A percentile compares a stretch with the other conserved stretches of the same genome.
These are phyloP conservation scores for Melinaea marsaeus DNA, from an alignment of 2,888 invertebrate genomes.

Conservation along the genomic window DNA sequence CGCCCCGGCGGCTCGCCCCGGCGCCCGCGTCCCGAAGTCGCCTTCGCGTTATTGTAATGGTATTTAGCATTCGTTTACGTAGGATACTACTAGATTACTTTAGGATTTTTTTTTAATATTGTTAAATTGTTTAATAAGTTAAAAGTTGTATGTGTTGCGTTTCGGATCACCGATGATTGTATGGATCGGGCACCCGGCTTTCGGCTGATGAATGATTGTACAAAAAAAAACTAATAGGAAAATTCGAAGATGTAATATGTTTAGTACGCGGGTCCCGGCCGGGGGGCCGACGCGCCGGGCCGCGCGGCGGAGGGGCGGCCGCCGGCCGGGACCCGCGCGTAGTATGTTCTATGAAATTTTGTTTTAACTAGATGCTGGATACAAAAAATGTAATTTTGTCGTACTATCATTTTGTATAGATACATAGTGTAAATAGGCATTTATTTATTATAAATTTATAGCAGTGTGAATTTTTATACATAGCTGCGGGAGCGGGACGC, in stretches of 20 bases:
- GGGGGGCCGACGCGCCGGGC: constrained; percentile 24
- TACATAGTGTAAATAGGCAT: constrained; percentile 79
- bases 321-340: constrained; percentile 48
- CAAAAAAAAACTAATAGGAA: constrained; percentile 67
- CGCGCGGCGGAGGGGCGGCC: constrained; percentile 16
- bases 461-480: constrained; percentile 75
- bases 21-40: constrained; percentile 40
- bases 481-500: constrained; percentile 72
- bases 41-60: constrained; percentile 59
- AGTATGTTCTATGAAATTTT: constrained; percentile 68
- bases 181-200: constrained; percentile 69
- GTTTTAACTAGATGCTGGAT: constrained; percentile 73
- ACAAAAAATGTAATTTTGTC: constrained; percentile 70
- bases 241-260: constrained; percentile 63
- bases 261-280: constrained; percentile 48
- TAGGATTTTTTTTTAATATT: constrained; percentile 69
- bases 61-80: constrained; percentile 66
- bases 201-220: constrained; percentile 71
- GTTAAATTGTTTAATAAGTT: constrained; percentile 77
- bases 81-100: constrained; percentile 72
- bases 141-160: constrained; percentile 72
- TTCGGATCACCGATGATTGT: constrained; percentile 65
- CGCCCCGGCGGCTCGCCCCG: constrained; percentile 29
- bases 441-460: constrained; percentile 78
- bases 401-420: constrained; percentile 77